Percentiles rank a stretch among this genome's conserved stretches.
These are phyloP conservation scores for Dione vanillae DNA, from an alignment of 2,888 invertebrate species.

Conservation along the genomic window DNA sequence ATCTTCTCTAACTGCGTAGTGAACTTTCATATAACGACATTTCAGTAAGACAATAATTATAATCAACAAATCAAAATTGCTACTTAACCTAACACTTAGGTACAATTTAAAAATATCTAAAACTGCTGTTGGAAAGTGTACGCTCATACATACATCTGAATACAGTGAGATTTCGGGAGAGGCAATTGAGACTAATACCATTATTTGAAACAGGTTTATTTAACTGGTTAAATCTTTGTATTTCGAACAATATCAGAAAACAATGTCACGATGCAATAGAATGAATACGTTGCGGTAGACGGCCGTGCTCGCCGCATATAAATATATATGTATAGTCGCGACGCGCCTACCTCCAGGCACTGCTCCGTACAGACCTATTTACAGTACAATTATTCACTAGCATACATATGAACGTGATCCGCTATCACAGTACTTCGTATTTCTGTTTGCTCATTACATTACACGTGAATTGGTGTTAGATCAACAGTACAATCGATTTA, in stretches of 20 bases:
- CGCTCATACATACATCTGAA: conserved; percentile 3
- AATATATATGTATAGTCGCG: conserved; percentile 39
- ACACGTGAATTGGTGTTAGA: conserved; percentile 44
- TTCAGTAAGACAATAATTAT: conserved; percentile 11
- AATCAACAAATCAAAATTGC: conserved; percentile 14
- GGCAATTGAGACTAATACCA: conserved; percentile 57
- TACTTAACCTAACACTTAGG: conserved; percentile 22
- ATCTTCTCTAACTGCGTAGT: neutral
- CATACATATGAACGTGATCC: conserved; percentile 68
- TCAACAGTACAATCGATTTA: conserved; percentile 45
- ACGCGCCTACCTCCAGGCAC: conserved; percentile 29
- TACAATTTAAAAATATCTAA: conserved; percentile 23
- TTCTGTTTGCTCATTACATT: conserved; percentile 54
- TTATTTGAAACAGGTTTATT: conserved; percentile 67
- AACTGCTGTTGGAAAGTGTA: conserved; percentile 9
- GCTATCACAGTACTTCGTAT: conserved; percentile 78
- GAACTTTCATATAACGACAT: neutral
- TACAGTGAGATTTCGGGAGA: conserved; percentile 24
- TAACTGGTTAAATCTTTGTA: conserved; percentile 66
- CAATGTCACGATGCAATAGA: conserved; percentile 54
- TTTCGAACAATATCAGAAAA: conserved; percentile 65
- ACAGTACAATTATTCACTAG: conserved; percentile 55
- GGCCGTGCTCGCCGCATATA: conserved; percentile 57
- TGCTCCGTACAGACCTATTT: conserved; percentile 45
- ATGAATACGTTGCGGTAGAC: conserved; percentile 51